These are phyloP conservation scores for Trematocara variabile DNA, from an alignment of 2,113 vertebrate species.

Conservation along the genomic window DNA sequence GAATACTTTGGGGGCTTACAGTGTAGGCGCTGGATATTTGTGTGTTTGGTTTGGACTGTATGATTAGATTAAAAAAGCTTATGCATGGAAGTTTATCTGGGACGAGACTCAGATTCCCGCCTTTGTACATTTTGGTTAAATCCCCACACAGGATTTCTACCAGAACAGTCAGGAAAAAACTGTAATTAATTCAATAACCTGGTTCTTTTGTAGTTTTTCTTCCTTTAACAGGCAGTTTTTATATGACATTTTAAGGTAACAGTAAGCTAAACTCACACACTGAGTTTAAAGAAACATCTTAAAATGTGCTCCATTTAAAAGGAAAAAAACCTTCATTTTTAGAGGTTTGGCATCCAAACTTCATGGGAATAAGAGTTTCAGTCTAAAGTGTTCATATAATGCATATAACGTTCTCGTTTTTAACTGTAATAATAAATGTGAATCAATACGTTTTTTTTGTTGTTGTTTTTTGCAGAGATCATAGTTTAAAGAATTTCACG, in stretches of 20 bases:
- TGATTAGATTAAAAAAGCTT: neutral
- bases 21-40: neutral
- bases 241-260: neutral
- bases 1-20: neutral
- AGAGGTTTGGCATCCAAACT: accelerated
- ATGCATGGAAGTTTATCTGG: neutral
- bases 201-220: neutral
- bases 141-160: neutral
- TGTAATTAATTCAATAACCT: neutral
- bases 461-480: neutral
- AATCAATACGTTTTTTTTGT: neutral
- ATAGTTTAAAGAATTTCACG: neutral
- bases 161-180: neutral
- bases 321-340: neutral
- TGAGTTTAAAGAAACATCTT: neutral
- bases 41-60: neutral
- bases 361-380: neutral
- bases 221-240: neutral
- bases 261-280: accelerated
- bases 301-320: neutral
- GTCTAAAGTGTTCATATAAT: neutral
- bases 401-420: neutral
- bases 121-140: neutral
- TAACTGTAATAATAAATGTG: neutral
- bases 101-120: neutral